Evolutionary conservation across 2,797 vertebrate genomes (phyloP).

Genomic region (Myiotriccus ornatus): DNA sequence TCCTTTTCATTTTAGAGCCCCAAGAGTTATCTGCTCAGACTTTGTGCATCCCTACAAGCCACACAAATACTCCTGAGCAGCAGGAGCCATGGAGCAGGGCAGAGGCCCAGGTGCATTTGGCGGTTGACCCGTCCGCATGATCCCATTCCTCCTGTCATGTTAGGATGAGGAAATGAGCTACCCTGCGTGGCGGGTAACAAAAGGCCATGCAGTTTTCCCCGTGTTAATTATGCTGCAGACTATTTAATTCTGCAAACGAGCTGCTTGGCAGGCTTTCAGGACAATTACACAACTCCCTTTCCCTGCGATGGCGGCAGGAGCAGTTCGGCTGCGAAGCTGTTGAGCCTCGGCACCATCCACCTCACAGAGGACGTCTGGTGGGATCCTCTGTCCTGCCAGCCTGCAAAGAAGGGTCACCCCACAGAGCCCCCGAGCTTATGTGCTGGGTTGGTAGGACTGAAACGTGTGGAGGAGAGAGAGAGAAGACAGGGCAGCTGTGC

Average conservation of each 20-base stretch:
- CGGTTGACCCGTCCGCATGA: rapidly evolving
- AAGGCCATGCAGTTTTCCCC: neutral
- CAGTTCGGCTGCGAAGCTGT: neutral
- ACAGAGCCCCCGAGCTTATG: rapidly evolving
- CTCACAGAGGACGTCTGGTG: rapidly evolving
- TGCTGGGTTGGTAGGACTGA: rapidly evolving
- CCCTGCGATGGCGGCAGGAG: rapidly evolving
- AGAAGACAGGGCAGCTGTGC: neutral
- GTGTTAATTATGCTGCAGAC: neutral
- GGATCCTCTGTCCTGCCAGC: neutral
- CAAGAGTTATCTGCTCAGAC: neutral
- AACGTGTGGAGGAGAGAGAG: neutral
- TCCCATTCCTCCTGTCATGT: neutral
- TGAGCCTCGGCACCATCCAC: neutral
- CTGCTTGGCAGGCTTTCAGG: conserved; percentile 40
- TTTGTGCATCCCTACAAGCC: neutral
- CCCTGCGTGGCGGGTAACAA: neutral
- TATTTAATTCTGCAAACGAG: neutral
- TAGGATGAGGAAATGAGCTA: neutral
- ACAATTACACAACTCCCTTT: neutral
- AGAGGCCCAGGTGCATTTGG: neutral
- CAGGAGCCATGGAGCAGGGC: neutral
- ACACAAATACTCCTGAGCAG: neutral
- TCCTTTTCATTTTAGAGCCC: neutral
- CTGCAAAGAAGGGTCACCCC: neutral